Percentiles rank a stretch among this genome's conserved stretches.
Conservation (phyloP, 2,888 invertebrate genomes). For the Heteromurus nitidus region DNA sequence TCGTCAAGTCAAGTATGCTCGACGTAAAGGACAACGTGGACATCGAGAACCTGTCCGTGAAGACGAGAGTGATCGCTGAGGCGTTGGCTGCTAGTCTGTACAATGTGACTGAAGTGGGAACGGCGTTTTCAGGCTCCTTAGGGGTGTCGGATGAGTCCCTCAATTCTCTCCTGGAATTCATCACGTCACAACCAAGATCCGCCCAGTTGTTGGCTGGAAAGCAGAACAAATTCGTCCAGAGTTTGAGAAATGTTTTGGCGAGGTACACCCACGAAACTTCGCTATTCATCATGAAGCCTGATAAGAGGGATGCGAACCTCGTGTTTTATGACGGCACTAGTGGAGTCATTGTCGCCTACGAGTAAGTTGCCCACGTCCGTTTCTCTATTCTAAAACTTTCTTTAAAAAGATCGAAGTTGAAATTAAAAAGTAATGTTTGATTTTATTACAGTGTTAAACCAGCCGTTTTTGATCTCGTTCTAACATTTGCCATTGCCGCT, state of each 20-base stretch:
- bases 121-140: conserved; percentile 84
- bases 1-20: conserved; percentile 76
- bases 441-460: conserved; percentile 95
- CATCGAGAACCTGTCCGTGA: conserved; percentile 79
- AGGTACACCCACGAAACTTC: conserved; percentile 72
- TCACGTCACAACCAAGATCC: conserved; percentile 84
- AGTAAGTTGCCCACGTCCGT: too few species aligned
- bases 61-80: conserved; percentile 87
- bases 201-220: conserved; percentile 83
- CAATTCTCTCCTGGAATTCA: conserved; percentile 84
- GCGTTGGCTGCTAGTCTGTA: conserved; percentile 89
- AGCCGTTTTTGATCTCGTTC: conserved; percentile 96
- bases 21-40: conserved; percentile 80
- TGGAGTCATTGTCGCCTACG: conserved; percentile 89
- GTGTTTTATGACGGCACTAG: conserved; percentile 90
- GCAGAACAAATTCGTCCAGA: conserved; percentile 82
- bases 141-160: conserved; percentile 84
- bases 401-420: too few species aligned
- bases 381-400: too few species aligned
- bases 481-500: conserved; percentile 88
- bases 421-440: neutral
- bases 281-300: conserved; percentile 81
- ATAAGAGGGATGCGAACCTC: conserved; percentile 94
- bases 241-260: conserved; percentile 83
- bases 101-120: conserved; percentile 80